phyloP scores from a whole-genome alignment of 64 coral and sea anemone species.

The Platygyra sinensis region DNA sequence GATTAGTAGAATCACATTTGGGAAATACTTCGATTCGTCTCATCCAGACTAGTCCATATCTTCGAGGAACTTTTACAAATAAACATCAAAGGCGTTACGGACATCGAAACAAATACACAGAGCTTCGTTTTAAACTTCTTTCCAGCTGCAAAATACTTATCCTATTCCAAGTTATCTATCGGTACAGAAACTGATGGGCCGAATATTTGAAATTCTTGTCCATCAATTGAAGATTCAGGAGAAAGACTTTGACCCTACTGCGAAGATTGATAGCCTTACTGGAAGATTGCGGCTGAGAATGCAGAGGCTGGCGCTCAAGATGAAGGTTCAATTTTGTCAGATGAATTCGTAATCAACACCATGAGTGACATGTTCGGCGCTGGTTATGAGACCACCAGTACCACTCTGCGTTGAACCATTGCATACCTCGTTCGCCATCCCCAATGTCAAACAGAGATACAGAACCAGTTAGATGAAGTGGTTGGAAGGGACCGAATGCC shows the following conservation, averaged over 20 bases:
- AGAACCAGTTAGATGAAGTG: slow-evolving; percentile 45
- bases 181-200: neutral
- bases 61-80: slow-evolving; percentile 29
- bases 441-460: slow-evolving; percentile 46
- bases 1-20: slow-evolving; percentile 66
- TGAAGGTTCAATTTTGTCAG: slow-evolving; percentile 17
- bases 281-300: neutral
- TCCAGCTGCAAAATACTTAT: slow-evolving; percentile 51
- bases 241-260: neutral
- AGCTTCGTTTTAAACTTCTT: slow-evolving; percentile 50
- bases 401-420: slow-evolving; percentile 58
- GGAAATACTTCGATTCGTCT: slow-evolving; percentile 47
- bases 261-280: slow-evolving; percentile 20
- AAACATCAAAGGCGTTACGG: neutral
- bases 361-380: slow-evolving; percentile 63
- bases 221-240: slow-evolving; percentile 18
- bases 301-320: slow-evolving; percentile 31
- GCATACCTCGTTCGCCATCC: slow-evolving; percentile 58
- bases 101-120: neutral
- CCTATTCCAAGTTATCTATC: slow-evolving; percentile 45
- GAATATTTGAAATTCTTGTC: slow-evolving; percentile 24
- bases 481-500: slow-evolving; percentile 53
- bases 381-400: slow-evolving; percentile 70
- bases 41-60: too few species aligned
- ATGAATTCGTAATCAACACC: slow-evolving; percentile 61